These are phyloP conservation scores for Muraenolepis orangiensis DNA, from an alignment of 2,797 vertebrate genomes.

Conservation along the genomic window DNA sequence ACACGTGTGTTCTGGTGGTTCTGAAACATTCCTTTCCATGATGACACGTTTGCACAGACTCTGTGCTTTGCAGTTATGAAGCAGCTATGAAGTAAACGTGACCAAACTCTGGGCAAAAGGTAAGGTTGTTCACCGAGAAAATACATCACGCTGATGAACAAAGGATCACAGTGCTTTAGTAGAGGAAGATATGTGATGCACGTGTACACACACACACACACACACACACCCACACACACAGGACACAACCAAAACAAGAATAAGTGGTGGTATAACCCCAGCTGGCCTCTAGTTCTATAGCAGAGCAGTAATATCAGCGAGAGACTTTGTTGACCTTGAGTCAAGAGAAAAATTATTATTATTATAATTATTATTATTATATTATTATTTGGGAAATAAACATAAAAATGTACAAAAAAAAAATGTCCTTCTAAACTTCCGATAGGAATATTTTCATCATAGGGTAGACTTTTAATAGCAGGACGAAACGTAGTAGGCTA, in stretches of 20 bases:
- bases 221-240: not conserved
- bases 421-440: not conserved
- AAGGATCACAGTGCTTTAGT: not conserved
- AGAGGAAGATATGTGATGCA: not conserved
- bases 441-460: not conserved
- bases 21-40: too few relatives aligned
- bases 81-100: not conserved
- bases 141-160: too few relatives aligned
- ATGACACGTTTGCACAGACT: too few relatives aligned
- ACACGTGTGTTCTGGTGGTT: too few relatives aligned
- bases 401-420: too few relatives aligned
- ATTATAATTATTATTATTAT: not conserved
- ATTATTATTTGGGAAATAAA: too few relatives aligned
- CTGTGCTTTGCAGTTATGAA: too few relatives aligned
- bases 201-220: not conserved
- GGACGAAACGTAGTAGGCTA: not conserved
- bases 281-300: not conserved
- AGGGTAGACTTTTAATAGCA: not conserved
- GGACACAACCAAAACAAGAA: not conserved
- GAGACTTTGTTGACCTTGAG: not conserved
- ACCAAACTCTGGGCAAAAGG: not conserved
- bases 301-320: not conserved
- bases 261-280: not conserved
- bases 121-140: not conserved
- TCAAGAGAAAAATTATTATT: slow-evolving; percentile 1